phyloP scores from a whole-genome alignment of 2,797 vertebrate genomes.

The Tarsius wallacei region DNA sequence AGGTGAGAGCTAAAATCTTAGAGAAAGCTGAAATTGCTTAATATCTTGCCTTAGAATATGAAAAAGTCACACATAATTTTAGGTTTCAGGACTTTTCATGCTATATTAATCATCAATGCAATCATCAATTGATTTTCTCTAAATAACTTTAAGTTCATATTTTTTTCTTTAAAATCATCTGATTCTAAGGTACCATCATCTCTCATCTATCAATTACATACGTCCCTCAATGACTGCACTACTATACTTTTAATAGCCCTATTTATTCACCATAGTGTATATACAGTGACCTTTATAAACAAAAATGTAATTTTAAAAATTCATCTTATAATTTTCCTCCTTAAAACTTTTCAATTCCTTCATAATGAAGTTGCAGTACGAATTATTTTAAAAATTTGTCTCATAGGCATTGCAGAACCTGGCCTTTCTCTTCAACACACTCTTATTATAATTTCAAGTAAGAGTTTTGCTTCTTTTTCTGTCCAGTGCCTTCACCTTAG shows the following conservation, averaged over 20 bases:
- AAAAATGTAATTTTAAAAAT: background rate
- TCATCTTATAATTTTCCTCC: background rate
- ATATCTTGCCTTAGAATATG: background rate
- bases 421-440: background rate
- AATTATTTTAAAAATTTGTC: background rate
- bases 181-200: background rate
- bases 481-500: background rate
- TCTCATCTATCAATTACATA: background rate
- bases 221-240: background rate
- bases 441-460: conserved; percentile 33
- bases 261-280: background rate
- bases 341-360: background rate
- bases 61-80: background rate
- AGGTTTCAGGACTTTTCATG: background rate
- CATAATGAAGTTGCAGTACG: conserved; percentile 27
- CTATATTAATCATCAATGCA: background rate
- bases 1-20: background rate
- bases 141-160: background rate
- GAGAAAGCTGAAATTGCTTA: conserved; percentile 1
- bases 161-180: background rate
- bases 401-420: background rate
- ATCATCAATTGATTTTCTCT: background rate
- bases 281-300: background rate
- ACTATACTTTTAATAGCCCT: background rate
- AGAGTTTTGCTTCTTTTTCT: background rate